Base-by-base conservation (phyloP, 1,140 invertebrate genomes). In the Chironomus striatipennis region DNA sequence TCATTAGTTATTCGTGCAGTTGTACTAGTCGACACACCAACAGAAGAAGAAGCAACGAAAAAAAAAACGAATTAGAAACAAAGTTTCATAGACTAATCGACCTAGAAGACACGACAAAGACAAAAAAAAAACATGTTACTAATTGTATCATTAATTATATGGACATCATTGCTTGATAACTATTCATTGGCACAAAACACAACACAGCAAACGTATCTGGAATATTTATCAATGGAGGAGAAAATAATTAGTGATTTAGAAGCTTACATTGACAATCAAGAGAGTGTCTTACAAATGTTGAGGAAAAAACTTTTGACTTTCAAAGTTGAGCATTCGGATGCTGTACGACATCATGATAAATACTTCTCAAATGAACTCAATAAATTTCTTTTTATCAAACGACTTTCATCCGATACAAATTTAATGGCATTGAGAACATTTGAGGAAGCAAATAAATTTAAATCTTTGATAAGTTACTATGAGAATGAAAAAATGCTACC, bases 351-450 rank as follows among this genome's bases (percentile, higher is more conserved):
- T 21, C 4, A 18, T 9, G 20, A 70, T 20, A 20, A 20, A 20
- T 21, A 70, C 18, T 70, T 70, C 10, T 21, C 65, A 8, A 20
- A 18, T 20, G 65, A 70, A 70, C 17, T 70, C 7, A 70, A 70
- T 70, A 18, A 21, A 70, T 70, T 70, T 70, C 20, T 70, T 20
- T 21, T 70, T 18, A 70, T 70, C 65, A 70, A 70, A 70, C 65
- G 65, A 3, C 65, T 70, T 18, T 70, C 65, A 70, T 70, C 65
- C 9, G 65, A 70, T 70, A 70, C 20, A 9, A 21, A 70, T 21
- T 21, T 70, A 21, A 70, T 70, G 65, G 17, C 65, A 70, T 7
- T 20, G 6, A 70, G 9, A n/a, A 70, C 65, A 20, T 67, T 67
- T 47, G 47, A 15, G n/a, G 47, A 12, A 57, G 47, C 47, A 57